phyloP scores from a whole-genome alignment of 2,888 invertebrate species.

The Napeogenes inachia region DNA sequence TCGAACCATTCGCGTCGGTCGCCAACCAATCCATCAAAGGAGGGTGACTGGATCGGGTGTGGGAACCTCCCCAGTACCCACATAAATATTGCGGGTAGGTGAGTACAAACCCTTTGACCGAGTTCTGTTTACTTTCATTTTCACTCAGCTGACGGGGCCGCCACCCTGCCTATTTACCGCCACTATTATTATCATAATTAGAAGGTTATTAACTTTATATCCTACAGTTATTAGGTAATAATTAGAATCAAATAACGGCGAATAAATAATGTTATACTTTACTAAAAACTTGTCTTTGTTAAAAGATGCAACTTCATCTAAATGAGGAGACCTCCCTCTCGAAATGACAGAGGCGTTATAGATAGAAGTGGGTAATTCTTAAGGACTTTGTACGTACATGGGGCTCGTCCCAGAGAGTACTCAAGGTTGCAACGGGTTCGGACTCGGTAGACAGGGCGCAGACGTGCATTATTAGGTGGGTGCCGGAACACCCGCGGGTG shows the following conservation, averaged over 20 bases:
- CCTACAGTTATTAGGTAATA: conserved; percentile 27
- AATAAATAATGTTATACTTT: too few relatives aligned
- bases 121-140: conserved; percentile 79
- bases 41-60: conserved; percentile 70
- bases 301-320: too few relatives aligned
- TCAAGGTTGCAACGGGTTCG: conserved; percentile 74
- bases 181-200: conserved; percentile 77
- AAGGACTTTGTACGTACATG: conserved; percentile 30
- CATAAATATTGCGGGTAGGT: conserved; percentile 78
- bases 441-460: conserved; percentile 74
- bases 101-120: conserved; percentile 79
- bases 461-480: conserved; percentile 79
- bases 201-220: conserved; percentile 59
- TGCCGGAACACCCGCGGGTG: conserved; percentile 72
- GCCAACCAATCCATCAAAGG: conserved; percentile 78
- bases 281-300: too few relatives aligned
- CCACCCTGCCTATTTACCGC: conserved; percentile 61
- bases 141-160: conserved; percentile 76
- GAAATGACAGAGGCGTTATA: not conserved
- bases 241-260: conserved; percentile 8
- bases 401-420: conserved; percentile 57
- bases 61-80: conserved; percentile 68
- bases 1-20: conserved; percentile 72
- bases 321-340: not conserved
- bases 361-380: conserved; percentile 10